Conservation (phyloP, 1,140 invertebrate genomes). For the Vanessa atalanta region DNA sequence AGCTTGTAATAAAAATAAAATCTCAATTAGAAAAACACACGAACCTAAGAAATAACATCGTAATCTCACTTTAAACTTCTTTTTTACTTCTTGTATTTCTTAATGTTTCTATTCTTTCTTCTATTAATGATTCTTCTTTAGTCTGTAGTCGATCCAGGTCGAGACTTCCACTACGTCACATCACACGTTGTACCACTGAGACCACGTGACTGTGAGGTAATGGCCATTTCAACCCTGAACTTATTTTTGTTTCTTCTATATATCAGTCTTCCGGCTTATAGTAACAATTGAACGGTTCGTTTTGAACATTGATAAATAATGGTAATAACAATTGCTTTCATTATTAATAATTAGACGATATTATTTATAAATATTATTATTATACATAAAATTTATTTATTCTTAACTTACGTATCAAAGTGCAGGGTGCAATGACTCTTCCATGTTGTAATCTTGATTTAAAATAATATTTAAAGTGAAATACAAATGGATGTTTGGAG, state of each 20-base stretch:
- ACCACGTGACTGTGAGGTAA: constrained; percentile 80
- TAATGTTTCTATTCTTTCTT: neutral
- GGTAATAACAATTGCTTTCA: no score
- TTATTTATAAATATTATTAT: no score
- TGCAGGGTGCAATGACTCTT: no score
- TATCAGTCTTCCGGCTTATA: neutral
- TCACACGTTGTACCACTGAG: constrained; percentile 74
- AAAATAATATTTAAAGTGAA: neutral
- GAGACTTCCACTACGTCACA: constrained; percentile 78
- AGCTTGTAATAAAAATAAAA: no score
- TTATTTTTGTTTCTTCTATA: constrained; percentile 47
- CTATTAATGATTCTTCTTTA: neutral
- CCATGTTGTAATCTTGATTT: no score
- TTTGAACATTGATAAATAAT: no score
- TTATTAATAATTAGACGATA: no score
- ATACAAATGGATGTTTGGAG: neutral
- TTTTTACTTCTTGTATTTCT: neutral
- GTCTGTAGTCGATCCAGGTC: constrained; percentile 49
- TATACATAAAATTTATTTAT: no score
- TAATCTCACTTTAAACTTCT: neutral
- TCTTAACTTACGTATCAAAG: no score
- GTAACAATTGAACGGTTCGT: no score
- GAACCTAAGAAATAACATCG: no score
- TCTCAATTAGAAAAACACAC: no score
- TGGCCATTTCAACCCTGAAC: constrained; percentile 76